Evolutionary conservation across 2,797 vertebrate species (phyloP), one percentile per base, ranked within the genome.

Genomic region (Chrysolophus pictus): DNA sequence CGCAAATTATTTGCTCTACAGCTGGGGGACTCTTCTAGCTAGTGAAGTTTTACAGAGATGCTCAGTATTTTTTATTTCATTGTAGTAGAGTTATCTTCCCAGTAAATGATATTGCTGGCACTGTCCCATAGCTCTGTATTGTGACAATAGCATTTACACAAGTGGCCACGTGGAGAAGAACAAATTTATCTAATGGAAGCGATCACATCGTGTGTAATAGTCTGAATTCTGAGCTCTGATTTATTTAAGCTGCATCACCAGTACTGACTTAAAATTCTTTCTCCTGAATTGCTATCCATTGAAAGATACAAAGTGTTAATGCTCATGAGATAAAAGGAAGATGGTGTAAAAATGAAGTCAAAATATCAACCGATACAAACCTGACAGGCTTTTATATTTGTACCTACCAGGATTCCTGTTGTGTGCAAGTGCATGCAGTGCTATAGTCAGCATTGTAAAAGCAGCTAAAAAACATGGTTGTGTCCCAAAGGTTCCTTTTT

Each of bases 371-470:
- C 63, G 47, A 91, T 80, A 16, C 77, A 89, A 72, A 28, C 24
- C 63, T 93, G 67, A 47, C 75, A 92, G 53, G 31, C 59, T 89
- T 89, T 91, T 94, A 37, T 81, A 65, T 81, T 51, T 78, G 88
- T 94, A 95, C 87, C 69, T 87, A 67, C 87, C 80, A 85, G 92
- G 60, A 81, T 75, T 95, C 46, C 73, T 85, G 10, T 70, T 87
- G 78, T 72, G 21, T 70, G 46, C 84, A 70, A 85, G 63, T 63
- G 39, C n/a, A 58, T 33, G 56, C 56, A 58, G 56, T 21, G n/a
- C 56, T 58, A 33, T 44, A 78, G 59, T 85, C 81, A 84, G 73
- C 70, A 39, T 73, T 86, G 0, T 63, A 84, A 87, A 72, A 89
- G 76, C 44, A 81, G 84, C 84, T 70, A 88, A 89, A 85, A 93